Percentiles rank a stretch among this genome's conserved stretches.
These are phyloP conservation scores for Eucidaris tribuloides DNA, from an alignment of 35 echinoderm and acorn worm genomes.

Conservation along the genomic window DNA sequence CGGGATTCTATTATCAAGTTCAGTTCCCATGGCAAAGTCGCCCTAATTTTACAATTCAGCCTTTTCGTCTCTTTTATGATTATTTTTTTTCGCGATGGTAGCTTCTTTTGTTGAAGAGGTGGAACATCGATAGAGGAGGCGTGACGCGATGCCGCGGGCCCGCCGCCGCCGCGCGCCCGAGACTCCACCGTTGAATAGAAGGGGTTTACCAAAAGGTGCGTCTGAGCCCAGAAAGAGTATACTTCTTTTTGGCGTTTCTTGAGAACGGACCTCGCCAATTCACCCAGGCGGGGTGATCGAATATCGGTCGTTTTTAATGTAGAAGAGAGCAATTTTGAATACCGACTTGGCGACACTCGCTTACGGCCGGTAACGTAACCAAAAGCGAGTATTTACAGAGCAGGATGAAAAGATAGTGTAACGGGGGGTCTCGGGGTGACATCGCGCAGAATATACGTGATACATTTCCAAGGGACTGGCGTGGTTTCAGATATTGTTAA, in stretches of 20 bases:
- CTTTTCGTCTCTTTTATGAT: too few species aligned
- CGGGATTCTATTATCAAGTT: background rate
- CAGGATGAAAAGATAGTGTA: too few species aligned
- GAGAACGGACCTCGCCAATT: too few species aligned
- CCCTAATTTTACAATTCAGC: background rate
- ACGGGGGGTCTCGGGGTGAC: too few species aligned
- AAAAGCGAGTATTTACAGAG: constrained; percentile 23
- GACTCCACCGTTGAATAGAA: background rate
- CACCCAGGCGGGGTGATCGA: background rate
- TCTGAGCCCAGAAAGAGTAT: too few species aligned
- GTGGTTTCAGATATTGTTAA: background rate
- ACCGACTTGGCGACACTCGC: background rate
- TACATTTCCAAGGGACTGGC: background rate
- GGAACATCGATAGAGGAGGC: too few species aligned
- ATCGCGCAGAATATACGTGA: too few species aligned
- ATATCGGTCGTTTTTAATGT: background rate
- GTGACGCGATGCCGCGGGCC: too few species aligned
- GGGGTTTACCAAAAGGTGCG: background rate
- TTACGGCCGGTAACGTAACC: background rate
- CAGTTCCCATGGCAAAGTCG: background rate
- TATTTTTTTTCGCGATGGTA: too few species aligned
- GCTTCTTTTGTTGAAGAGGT: too few species aligned
- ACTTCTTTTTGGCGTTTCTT: too few species aligned
- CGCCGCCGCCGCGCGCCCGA: too few species aligned
- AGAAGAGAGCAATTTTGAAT: constrained; percentile 12